Conservation (phyloP, 1,140 invertebrate species). For the Marisa cornuarietis region DNA sequence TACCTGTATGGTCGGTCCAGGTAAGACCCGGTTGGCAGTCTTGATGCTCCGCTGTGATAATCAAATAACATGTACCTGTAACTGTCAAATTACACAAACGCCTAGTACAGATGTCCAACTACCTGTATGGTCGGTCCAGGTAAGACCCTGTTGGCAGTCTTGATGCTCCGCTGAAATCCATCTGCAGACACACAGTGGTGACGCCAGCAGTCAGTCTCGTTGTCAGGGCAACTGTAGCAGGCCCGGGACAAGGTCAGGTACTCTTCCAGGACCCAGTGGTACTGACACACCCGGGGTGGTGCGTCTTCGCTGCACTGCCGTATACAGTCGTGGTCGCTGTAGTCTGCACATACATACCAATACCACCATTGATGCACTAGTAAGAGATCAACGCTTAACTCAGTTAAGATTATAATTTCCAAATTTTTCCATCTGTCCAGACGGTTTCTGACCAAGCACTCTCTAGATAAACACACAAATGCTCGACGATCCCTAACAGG, state of each 20-base stretch:
- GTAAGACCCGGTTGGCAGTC: too few relatives aligned
- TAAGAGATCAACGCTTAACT: not conserved
- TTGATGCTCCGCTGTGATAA: too few relatives aligned
- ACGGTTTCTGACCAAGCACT: not conserved
- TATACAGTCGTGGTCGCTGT: conserved; percentile 20
- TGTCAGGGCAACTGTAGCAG: conserved; percentile 83
- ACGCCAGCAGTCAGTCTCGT: conserved; percentile 78
- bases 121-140: conserved; percentile 85
- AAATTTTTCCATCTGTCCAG: not conserved
- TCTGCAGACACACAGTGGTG: conserved; percentile 84
- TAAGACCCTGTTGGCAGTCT: conserved; percentile 84
- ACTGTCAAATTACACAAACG: too few relatives aligned
- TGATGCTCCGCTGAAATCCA: conserved; percentile 77
- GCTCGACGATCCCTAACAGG: too few relatives aligned
- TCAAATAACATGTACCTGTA: too few relatives aligned
- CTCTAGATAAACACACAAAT: too few relatives aligned
- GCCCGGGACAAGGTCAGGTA: conserved; percentile 69
- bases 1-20: too few relatives aligned
- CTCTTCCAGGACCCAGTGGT: conserved; percentile 27
- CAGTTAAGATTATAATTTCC: not conserved
- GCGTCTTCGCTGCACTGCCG: conserved; percentile 14
- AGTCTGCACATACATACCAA: conserved; percentile 1
- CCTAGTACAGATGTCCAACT: not conserved
- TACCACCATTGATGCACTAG: not conserved
- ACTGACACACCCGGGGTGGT: conserved; percentile 22